Conservation (phyloP, 2,113 vertebrate species). For the Zosterops hypoxanthus region DNA sequence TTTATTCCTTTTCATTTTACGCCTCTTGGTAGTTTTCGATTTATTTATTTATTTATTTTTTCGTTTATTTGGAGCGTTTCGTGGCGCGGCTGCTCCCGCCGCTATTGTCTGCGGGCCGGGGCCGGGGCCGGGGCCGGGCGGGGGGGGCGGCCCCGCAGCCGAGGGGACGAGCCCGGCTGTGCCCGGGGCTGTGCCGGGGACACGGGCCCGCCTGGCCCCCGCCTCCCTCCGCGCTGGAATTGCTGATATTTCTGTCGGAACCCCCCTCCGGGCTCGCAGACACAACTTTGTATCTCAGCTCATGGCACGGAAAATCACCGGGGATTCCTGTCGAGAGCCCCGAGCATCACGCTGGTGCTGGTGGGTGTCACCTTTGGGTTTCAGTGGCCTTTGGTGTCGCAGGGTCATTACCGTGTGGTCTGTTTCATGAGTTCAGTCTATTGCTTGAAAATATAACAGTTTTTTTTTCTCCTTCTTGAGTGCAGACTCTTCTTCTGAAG, state of each 20-base stretch:
- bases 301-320: background rate
- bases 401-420: background rate
- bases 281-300: background rate
- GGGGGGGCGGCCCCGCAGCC: background rate
- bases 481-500: background rate
- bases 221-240: rapidly evolving
- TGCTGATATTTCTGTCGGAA: rapidly evolving
- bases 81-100: background rate
- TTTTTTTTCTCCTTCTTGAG: background rate
- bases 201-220: background rate
- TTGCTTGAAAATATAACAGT: background rate
- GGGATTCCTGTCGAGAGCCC: rapidly evolving
- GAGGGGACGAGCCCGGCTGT: background rate
- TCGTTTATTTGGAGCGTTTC: background rate
- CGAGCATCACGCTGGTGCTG: background rate
- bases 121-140: background rate
- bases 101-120: slow-evolving; percentile 37
- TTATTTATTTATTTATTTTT: background rate
- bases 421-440: background rate
- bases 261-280: background rate
- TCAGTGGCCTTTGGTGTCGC: background rate
- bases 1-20: background rate
- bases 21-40: background rate
- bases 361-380: background rate
- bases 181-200: background rate